Evolutionary conservation across 2,797 vertebrate genomes (phyloP).

Genomic region (Trichosurus vulpecula): DNA sequence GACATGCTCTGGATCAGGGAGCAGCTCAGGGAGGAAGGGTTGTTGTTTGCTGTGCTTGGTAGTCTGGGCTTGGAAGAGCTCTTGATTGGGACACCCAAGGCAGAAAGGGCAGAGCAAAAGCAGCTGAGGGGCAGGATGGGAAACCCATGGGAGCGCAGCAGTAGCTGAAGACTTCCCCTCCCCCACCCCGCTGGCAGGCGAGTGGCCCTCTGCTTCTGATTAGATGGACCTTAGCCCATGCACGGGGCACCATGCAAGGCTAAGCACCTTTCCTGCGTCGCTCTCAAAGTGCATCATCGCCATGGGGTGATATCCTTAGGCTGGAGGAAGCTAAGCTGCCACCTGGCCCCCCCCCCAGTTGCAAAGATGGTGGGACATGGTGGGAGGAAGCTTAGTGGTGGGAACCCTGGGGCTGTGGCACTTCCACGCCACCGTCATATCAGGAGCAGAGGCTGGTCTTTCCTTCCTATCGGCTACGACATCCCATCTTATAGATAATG

Average conservation of each 20-base stretch:
- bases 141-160: not conserved
- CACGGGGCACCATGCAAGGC: not conserved
- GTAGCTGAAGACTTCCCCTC: conserved; percentile 38
- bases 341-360: not conserved
- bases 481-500: conserved; percentile 73
- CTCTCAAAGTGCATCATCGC: conserved; percentile 45
- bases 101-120: not conserved
- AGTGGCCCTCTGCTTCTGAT: conserved; percentile 1
- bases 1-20: conserved; percentile 19
- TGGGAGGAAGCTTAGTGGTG: conserved; percentile 63
- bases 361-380: conserved; percentile 41
- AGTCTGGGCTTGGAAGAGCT: not conserved
- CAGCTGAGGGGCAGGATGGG: not conserved
- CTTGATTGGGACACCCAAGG: not conserved
- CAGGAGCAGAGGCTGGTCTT: conserved; percentile 49
- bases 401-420: conserved; percentile 59
- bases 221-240: not conserved
- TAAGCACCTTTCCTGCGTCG: conserved; percentile 57
- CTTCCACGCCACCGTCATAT: conserved; percentile 49
- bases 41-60: fast-evolving
- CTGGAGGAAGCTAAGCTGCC: not conserved
- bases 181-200: conserved; percentile 16
- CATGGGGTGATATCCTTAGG: conserved; percentile 37
- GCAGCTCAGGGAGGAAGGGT: conserved; percentile 17
- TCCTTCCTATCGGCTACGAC: conserved; percentile 66